Percentiles rank a stretch among this genome's conserved stretches.
Evolutionary conservation across 2,113 vertebrate genomes (phyloP).

Genomic region (Garra rufa): DNA sequence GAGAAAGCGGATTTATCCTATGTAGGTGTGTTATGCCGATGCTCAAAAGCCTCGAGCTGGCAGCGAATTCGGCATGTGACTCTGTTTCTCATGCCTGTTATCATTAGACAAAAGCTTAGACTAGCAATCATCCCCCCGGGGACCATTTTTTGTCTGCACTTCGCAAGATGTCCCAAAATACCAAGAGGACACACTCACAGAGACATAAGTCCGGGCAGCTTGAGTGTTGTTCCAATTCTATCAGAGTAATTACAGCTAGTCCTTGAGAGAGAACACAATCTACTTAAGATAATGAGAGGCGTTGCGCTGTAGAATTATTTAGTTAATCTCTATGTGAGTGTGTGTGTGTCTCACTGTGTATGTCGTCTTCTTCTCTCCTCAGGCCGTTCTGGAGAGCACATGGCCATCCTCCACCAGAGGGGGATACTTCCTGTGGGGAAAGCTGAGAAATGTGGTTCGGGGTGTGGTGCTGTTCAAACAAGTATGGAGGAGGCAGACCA

Average conservation of each 20-base stretch:
- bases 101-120: slow-evolving; percentile 33
- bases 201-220: slow-evolving; percentile 44
- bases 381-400: slow-evolving; percentile 98
- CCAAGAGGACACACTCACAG: slow-evolving; percentile 27
- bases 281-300: slow-evolving; percentile 54
- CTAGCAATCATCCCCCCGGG: not conserved
- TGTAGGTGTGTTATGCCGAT: slow-evolving; percentile 15
- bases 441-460: slow-evolving; percentile 91
- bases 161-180: slow-evolving; percentile 41
- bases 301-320: slow-evolving; percentile 47
- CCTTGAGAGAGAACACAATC: slow-evolving; percentile 51
- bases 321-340: slow-evolving; percentile 40
- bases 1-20: not conserved
- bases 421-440: slow-evolving; percentile 96
- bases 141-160: slow-evolving; percentile 27
- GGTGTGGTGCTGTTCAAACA: slow-evolving; percentile 93
- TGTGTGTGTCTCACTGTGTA: not conserved
- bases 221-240: slow-evolving; percentile 56
- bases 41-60: not conserved
- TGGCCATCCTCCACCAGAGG: slow-evolving; percentile 97
- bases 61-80: slow-evolving; percentile 7
- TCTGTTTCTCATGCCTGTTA: slow-evolving; percentile 31
- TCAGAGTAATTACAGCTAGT: slow-evolving; percentile 54
- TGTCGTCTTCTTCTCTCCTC: slow-evolving; percentile 51
- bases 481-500: slow-evolving; percentile 83